Evolutionary conservation across 2,888 invertebrate species (phyloP).

Genomic region (Linnaemya vulpina): DNA sequence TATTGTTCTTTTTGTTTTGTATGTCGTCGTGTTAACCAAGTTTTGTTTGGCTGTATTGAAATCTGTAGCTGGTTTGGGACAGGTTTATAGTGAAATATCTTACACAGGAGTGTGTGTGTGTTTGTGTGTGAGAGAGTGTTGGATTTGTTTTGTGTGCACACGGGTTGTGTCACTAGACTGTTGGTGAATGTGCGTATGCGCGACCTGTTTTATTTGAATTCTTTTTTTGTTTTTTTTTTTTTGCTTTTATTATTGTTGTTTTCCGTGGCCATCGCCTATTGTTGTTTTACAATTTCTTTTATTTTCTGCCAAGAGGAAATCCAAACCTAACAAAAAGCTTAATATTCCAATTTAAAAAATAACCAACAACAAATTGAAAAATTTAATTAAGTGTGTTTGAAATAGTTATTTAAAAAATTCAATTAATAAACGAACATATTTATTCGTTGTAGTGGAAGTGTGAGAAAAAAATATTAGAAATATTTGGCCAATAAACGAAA

Average conservation of each 20-base stretch:
- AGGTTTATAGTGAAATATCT: constrained; percentile 49
- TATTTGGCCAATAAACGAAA: neutral
- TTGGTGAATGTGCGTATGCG: constrained; percentile 62
- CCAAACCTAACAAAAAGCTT: constrained; percentile 13
- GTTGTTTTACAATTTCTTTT: constrained; percentile 45
- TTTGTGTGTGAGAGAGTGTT: no score
- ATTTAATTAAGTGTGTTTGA: constrained; percentile 31
- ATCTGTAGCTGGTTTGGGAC: constrained; percentile 66
- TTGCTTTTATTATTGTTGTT: constrained; percentile 12
- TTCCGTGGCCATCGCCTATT: neutral
- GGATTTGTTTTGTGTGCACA: neutral
- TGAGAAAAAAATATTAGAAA: neutral
- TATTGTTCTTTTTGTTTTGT: neutral
- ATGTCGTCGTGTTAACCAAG: constrained; percentile 44
- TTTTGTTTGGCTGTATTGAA: constrained; percentile 41
- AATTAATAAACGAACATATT: neutral
- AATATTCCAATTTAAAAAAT: constrained; percentile 31
- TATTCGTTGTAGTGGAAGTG: neutral
- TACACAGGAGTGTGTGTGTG: neutral
- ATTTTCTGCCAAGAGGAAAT: constrained; percentile 55
- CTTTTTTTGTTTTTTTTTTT: constrained; percentile 34
- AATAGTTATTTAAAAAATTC: constrained; percentile 5
- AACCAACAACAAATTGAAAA: constrained; percentile 15
- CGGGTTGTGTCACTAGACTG: neutral
- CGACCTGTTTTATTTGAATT: constrained; percentile 66